Base-by-base conservation (phyloP, 2,888 invertebrate species). In the Rhamnusium bicolor region DNA sequence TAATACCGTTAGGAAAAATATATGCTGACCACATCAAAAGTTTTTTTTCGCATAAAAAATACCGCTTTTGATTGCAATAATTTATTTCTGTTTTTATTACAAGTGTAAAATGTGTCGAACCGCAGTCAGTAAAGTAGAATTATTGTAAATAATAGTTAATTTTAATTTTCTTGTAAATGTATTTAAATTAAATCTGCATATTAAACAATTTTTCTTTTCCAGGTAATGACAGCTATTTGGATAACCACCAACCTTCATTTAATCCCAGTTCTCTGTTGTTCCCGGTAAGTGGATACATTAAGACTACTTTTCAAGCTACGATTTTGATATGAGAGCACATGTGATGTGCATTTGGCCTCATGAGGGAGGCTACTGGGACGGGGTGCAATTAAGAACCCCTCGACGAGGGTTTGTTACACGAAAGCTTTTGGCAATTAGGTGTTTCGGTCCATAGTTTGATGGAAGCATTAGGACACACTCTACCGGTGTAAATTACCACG, bases 341-440 rank as follows among this genome's bases (percentile, higher is more conserved):
- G 72, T 79, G 79, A 79, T 73, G 79, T 77, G 71, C 76, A 72
- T 76, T 74, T 77, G 66, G 68, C 63, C 72, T 75, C 77, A 71
- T 63, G 63, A 69, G 78, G 77, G 80, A 72, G 69, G 71, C 70
- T 69, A 72, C 73, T 73, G 67, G 58, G 62, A 73, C 71, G 60
- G 70, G 73, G 73, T 70, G 76, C 85, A 86, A 87, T 87, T 87
- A 87, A 86, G 84, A 84, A 82, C 83, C 84, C 84, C 85, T 82
- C 75, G 77, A 74, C 73, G 80, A 81, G 83, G 84, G 83, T 77
- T 77, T 80, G 74, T 74, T 84, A 84, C 85, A 84, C 84, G 85
- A 87, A 86, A 87, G 87, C 87, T 86, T 87, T 86, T 84, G 84
- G 86, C 86, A 86, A 86, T 87, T 87, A 85, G 85, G 83, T 81